Evolutionary conservation across 1,140 invertebrate genomes (phyloP).

Genomic region (Dendrolimus punctatus): DNA sequence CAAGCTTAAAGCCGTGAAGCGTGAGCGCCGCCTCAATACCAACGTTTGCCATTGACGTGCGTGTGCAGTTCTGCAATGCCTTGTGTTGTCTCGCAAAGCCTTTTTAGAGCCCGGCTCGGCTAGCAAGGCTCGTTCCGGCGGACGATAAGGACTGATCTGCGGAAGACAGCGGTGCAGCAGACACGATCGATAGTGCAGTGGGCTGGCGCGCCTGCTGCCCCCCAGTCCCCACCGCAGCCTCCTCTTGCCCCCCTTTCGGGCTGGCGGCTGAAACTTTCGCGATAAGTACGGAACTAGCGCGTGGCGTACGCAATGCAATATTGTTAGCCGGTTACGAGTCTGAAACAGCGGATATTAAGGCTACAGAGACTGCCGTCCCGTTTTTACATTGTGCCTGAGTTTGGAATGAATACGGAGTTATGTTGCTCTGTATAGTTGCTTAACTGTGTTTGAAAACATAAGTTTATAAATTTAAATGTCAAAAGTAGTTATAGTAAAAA

Average conservation of each 20-base stretch:
- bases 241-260: constrained; percentile 15
- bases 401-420: constrained; percentile 47
- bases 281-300: constrained; percentile 69
- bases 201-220: constrained; percentile 13
- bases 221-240: constrained; percentile 16
- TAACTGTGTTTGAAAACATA: too few relatives aligned
- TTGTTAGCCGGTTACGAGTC: constrained; percentile 69
- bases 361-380: constrained; percentile 43
- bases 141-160: constrained; percentile 68
- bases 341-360: constrained; percentile 68
- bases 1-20: constrained; percentile 34
- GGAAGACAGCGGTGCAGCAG: constrained; percentile 66
- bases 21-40: constrained; percentile 34
- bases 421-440: constrained; percentile 41
- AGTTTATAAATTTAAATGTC: too few relatives aligned
- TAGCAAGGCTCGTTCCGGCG: constrained; percentile 44
- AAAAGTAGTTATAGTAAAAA: too few relatives aligned
- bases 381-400: constrained; percentile 55
- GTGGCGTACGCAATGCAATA: constrained; percentile 68
- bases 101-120: constrained; percentile 37
- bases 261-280: constrained; percentile 64
- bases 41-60: constrained; percentile 30
- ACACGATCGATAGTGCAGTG: constrained; percentile 66
- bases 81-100: constrained; percentile 48
- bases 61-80: constrained; percentile 30